Evolutionary conservation across 2,888 invertebrate genomes (phyloP), one percentile per base, ranked within the genome.

Genomic region (Allygus modestus): DNA sequence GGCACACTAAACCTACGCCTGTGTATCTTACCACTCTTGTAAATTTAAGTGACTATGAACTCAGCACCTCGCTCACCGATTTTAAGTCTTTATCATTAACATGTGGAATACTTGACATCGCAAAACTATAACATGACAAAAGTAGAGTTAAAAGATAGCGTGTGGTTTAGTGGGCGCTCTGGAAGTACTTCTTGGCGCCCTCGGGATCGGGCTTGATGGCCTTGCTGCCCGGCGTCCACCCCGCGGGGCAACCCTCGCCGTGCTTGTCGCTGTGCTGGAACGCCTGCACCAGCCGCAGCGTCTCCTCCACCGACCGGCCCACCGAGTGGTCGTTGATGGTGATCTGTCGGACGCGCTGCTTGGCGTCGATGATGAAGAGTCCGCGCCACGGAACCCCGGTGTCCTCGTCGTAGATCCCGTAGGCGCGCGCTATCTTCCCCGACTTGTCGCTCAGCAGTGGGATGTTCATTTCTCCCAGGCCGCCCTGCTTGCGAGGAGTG

Each of bases 361-460:
- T 93, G 83, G 92, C 94, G 89, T 99, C 99, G 90, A 99, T 97
- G 91, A 99, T 97, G 92, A 98, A 99, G 11, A 99, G 94, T 0
- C 98, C 99, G 88, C 99, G 95, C 94, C 95, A 98, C 41, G 98
- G 96, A 86, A 98, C 93, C 86, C 99, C 99, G 83, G 95, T 94
- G 88, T 97, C 97, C 90, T 98, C 98, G 90, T 97, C 95, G 85
- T 97, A 93, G 0, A 98, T 95, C 83, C 97, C 98, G 90, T 99
- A 99, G 88, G 95, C 95, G 85, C 94, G 94, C 54, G 98, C 92
- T 17, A 37, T 96, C 89, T 94, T 93, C 33, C 94, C 93, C 41
- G 96, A 97, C 91, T 98, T 98, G 92, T 99, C 99, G 85, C 98
- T 96, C 88, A 99, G 91, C 84, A 99, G 92, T 0, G 99, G 99